Base-by-base conservation (phyloP, 2,888 invertebrate species). In the Aelia acuminata region DNA sequence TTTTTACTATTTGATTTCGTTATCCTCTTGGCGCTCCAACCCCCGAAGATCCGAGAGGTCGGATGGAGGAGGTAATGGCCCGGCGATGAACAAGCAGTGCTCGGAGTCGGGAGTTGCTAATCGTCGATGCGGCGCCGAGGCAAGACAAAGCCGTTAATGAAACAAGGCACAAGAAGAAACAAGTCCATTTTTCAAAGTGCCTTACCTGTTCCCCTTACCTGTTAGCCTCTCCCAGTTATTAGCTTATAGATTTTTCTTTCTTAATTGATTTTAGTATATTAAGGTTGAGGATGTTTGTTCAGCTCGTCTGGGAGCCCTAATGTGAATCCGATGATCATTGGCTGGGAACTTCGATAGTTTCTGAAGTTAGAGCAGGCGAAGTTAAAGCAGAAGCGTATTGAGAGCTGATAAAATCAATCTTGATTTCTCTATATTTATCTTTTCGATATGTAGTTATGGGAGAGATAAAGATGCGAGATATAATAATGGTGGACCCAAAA, bases 151-250 rank as follows among this genome's bases (percentile, higher is more conserved):
- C 80, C 43, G 80, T 47, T 80, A 43, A 80, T 80, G 80, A 80
- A 80, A 43, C 22, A 80, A 80, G n/a, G 22, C 13, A n/a, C 22
- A n/a, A 22, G 11, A 8, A 43, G n/a, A n/a, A n/a, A n/a, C n/a
- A n/a, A n/a, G 80, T 80, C 80, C 80, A 80, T 80, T 80, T 80
- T 80, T 80, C 80, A 80, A 80, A 80, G 80, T 47, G 43, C 80
- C 80, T 80, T 80, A 43, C 39, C 80, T 47, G 39, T 39, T 80
- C 43, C 18, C 43, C 39, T n/a, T 43, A 13, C 43, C 43, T n/a
- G n/a, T 80, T 80, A n/a, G 39, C 80, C n/a, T 80, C 43, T 43
- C 80, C n/a, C n/a, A n/a, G 80, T 80, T 80, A 80, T 80, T 80
- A 80, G 43, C 80, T 80, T 80, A 80, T 80, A 80, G 43, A 47